phyloP scores from a whole-genome alignment of 2,797 vertebrate genomes.

The Remorina albescens region DNA sequence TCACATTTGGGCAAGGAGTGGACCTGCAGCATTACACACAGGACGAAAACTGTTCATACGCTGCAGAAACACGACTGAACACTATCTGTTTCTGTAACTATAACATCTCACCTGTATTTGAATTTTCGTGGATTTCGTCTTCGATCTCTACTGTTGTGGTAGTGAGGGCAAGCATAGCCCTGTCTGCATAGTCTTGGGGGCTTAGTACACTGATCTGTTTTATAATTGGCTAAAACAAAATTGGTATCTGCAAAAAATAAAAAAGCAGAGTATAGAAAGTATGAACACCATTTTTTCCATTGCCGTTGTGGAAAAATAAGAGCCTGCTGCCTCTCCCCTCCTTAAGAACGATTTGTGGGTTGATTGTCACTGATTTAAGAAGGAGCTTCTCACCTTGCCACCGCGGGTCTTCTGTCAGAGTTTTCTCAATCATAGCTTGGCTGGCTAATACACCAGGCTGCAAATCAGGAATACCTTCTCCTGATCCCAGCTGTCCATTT shows the following conservation, averaged over 20 bases:
- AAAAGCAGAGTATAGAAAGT: background rate
- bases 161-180: constrained; percentile 95
- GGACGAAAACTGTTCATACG: constrained; percentile 8
- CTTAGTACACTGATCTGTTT: constrained; percentile 95
- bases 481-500: constrained; percentile 89
- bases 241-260: constrained; percentile 86
- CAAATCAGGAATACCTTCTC: constrained; percentile 90
- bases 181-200: constrained; percentile 95
- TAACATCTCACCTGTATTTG: constrained; percentile 89
- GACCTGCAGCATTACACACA: constrained; percentile 81
- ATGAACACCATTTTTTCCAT: background rate
- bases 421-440: constrained; percentile 96
- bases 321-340: too few species aligned
- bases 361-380: background rate
- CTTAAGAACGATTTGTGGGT: background rate
- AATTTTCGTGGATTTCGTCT: constrained; percentile 92
- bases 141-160: constrained; percentile 93
- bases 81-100: background rate
- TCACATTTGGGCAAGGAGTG: constrained; percentile 93
- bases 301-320: background rate
- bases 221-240: constrained; percentile 95
- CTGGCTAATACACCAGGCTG: constrained; percentile 94
- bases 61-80: background rate
- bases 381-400: constrained; percentile 90
- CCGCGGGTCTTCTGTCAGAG: constrained; percentile 92